Evolutionary conservation across 2,113 vertebrate genomes (phyloP).

Genomic region (Rhinopithecus roxellana): DNA sequence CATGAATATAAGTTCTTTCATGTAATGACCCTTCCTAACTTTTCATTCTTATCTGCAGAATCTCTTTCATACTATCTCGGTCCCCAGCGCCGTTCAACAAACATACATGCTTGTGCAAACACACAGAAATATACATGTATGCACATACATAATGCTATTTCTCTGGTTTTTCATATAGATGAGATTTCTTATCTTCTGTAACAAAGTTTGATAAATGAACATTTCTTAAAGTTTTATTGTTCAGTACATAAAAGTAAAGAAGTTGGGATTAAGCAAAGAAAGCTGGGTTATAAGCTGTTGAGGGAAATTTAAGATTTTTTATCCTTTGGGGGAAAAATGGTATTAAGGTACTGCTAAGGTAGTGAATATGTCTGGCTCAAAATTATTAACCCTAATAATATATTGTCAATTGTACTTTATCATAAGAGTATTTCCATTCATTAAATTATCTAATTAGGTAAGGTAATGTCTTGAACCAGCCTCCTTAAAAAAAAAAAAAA

Average conservation of each 20-base stretch:
- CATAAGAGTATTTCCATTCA: neutral
- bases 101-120: rapidly evolving
- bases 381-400: neutral
- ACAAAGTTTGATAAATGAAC: neutral
- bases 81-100: neutral
- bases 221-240: neutral
- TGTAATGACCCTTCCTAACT: neutral
- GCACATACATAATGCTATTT: neutral
- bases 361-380: neutral
- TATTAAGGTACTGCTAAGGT: neutral
- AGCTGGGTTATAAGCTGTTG: neutral
- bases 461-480: neutral
- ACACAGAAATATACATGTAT: rapidly evolving
- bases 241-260: neutral
- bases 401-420: neutral
- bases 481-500: neutral
- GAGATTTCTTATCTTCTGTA: neutral
- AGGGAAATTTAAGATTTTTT: neutral
- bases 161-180: neutral
- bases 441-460: neutral
- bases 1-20: neutral
- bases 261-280: neutral
- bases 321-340: neutral
- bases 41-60: neutral
- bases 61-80: neutral